A percentile compares a stretch with the other conserved stretches of the same genome.
Evolutionary conservation across 2,888 invertebrate genomes (phyloP).

Genomic region (Amphimallon solstitiale): DNA sequence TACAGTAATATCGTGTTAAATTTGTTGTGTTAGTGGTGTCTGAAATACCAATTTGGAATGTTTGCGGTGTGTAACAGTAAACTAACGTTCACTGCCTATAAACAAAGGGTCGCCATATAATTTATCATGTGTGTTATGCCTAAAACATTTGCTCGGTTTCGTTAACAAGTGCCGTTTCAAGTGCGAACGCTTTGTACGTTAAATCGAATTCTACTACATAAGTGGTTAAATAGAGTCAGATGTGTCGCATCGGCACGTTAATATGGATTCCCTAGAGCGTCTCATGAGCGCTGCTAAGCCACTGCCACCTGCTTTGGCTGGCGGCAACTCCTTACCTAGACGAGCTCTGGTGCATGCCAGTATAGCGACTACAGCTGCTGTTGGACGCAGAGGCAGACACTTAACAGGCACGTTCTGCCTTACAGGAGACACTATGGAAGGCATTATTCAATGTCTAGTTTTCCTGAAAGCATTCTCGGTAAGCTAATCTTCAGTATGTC

Average conservation of each 20-base stretch:
- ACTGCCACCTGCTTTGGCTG: slow-evolving; percentile 70
- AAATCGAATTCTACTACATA: slow-evolving; percentile 13
- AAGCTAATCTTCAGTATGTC: slow-evolving; percentile 62
- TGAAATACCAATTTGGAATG: background rate
- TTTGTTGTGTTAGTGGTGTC: background rate
- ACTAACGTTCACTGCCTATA: background rate
- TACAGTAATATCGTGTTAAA: too few relatives aligned
- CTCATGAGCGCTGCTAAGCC: slow-evolving; percentile 78
- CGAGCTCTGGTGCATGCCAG: slow-evolving; percentile 83
- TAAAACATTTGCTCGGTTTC: slow-evolving; percentile 2
- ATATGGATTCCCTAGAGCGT: slow-evolving; percentile 86
- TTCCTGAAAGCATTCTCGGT: slow-evolving; percentile 94
- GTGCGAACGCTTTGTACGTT: slow-evolving; percentile 25
- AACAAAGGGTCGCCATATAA: background rate
- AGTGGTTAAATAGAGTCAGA: slow-evolving; percentile 34
- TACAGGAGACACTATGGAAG: slow-evolving; percentile 92
- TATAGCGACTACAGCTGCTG: slow-evolving; percentile 74
- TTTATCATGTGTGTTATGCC: slow-evolving; percentile 1
- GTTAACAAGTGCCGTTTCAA: slow-evolving; percentile 12
- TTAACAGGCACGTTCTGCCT: slow-evolving; percentile 89
- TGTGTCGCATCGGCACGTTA: slow-evolving; percentile 44
- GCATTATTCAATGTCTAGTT: slow-evolving; percentile 91
- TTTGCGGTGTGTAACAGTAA: background rate
- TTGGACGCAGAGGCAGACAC: slow-evolving; percentile 82
- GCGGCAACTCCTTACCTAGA: slow-evolving; percentile 58